phyloP scores from a whole-genome alignment of 2,888 invertebrate genomes.

The Synergus umbraculus region DNA sequence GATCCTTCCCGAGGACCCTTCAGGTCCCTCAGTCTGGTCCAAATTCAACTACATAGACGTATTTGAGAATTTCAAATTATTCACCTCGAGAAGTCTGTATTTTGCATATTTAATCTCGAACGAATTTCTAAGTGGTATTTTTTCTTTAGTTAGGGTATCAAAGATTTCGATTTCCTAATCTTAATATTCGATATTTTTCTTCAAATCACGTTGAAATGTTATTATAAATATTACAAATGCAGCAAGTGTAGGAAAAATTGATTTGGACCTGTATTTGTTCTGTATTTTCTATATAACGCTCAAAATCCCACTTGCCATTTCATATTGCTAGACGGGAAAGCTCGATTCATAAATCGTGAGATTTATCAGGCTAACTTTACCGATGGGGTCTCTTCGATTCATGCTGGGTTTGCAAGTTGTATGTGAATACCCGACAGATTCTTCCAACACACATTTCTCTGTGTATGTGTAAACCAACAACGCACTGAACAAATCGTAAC shows the following conservation, averaged over 20 bases:
- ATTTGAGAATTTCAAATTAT: constrained; percentile 23
- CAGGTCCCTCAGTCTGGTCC: constrained; percentile 2
- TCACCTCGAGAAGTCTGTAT: background rate
- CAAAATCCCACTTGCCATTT: background rate
- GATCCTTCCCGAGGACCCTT: constrained; percentile 14
- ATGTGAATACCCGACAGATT: constrained; percentile 17
- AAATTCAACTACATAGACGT: background rate
- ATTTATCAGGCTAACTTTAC: constrained; percentile 23
- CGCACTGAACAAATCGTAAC: constrained; percentile 9
- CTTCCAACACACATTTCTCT: background rate
- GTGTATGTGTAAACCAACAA: background rate
- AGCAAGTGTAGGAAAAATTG: background rate
- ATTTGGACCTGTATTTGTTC: background rate
- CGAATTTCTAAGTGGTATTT: constrained; percentile 6
- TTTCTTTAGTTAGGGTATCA: background rate
- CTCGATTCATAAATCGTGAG: constrained; percentile 37
- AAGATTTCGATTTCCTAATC: background rate
- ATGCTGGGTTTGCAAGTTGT: background rate
- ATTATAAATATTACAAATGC: no score
- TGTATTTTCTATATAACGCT: background rate
- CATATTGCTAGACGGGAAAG: background rate
- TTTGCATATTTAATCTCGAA: constrained; percentile 17
- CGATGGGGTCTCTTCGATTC: constrained; percentile 8
- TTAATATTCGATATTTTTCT: background rate
- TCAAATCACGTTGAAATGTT: background rate